phyloP scores from a whole-genome alignment of 2,113 vertebrate species.

The Phalacrocorax pelagicus region DNA sequence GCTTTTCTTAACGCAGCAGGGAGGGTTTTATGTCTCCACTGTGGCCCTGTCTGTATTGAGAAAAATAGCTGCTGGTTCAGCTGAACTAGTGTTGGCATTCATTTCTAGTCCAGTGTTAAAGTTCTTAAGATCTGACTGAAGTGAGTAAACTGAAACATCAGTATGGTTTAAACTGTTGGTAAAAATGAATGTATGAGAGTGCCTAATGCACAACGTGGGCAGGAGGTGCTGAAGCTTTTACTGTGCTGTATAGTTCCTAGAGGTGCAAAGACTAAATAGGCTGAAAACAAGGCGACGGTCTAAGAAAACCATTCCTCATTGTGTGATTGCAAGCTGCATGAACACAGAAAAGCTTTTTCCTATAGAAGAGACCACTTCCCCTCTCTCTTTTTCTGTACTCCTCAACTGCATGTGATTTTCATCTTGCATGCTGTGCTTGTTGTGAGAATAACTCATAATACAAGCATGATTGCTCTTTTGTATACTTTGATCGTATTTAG shows the following conservation, averaged over 20 bases:
- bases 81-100: background rate
- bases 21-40: background rate
- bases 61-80: constrained; percentile 34
- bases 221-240: background rate
- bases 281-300: background rate
- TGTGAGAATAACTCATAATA: background rate
- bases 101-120: background rate
- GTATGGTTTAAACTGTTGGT: background rate
- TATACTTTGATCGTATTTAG: background rate
- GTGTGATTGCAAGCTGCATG: background rate
- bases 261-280: background rate
- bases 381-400: background rate
- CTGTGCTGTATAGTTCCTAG: background rate
- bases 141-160: background rate
- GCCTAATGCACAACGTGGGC: background rate
- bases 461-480: background rate
- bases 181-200: background rate
- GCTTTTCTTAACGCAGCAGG: constrained; percentile 21
- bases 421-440: background rate
- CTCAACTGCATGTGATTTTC: background rate
- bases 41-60: background rate
- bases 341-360: background rate
- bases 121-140: background rate
- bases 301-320: background rate
- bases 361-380: background rate